These are phyloP conservation scores for Bufo gargarizans DNA, from an alignment of 2,113 vertebrate species.

Conservation along the genomic window DNA sequence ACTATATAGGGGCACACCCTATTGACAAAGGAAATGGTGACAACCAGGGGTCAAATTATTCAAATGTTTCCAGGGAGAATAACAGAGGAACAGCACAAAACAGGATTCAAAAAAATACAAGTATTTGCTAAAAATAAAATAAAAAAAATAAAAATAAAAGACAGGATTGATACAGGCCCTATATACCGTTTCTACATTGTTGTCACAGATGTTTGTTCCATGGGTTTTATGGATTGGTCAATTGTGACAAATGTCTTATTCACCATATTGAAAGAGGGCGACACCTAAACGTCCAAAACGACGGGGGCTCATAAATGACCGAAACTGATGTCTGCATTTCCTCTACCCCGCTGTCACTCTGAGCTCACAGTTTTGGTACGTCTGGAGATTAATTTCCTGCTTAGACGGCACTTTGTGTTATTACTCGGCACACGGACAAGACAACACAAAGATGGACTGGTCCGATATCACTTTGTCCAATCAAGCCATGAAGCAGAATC, in stretches of 20 bases:
- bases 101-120: too few relatives aligned
- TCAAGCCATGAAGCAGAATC: neutral
- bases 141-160: too few relatives aligned
- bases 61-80: too few relatives aligned
- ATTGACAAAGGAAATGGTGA: too few relatives aligned
- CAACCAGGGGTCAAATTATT: too few relatives aligned
- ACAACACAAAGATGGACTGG: neutral
- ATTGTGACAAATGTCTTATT: neutral
- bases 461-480: neutral
- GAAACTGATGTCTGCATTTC: conserved; percentile 9
- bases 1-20: too few relatives aligned
- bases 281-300: neutral
- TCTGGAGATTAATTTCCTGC: conserved; percentile 22
- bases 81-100: too few relatives aligned
- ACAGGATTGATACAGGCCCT: too few relatives aligned
- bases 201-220: neutral
- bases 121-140: too few relatives aligned
- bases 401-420: neutral
- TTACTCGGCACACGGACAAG: neutral
- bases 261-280: neutral
- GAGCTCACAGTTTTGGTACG: neutral
- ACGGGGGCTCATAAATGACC: neutral
- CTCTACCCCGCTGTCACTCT: neutral
- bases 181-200: too few relatives aligned
- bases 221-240: neutral